phyloP scores from a whole-genome alignment of 2,113 vertebrate genomes.

The Gambusia affinis region DNA sequence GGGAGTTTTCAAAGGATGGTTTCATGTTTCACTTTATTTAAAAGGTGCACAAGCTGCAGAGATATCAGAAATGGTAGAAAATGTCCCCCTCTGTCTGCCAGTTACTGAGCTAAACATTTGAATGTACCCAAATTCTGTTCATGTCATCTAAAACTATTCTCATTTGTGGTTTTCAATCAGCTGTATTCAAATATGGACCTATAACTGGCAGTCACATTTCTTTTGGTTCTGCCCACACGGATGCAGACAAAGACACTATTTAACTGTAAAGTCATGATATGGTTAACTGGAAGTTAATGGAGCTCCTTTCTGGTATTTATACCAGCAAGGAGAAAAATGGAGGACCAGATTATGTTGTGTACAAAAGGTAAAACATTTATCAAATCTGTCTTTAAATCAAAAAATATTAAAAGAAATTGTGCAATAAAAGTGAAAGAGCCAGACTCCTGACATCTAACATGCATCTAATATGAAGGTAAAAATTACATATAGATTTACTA shows the following conservation, averaged over 20 bases:
- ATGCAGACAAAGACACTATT: not conserved
- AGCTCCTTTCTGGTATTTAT: not conserved
- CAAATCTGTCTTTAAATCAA: not conserved
- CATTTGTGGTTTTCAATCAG: not conserved
- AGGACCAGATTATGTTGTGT: not conserved
- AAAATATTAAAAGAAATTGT: not conserved
- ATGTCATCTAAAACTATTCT: not conserved
- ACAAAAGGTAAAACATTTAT: not conserved
- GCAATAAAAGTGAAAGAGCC: not conserved
- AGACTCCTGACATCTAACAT: not conserved
- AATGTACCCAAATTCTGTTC: not conserved
- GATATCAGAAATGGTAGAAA: not conserved
- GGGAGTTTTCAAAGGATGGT: slow-evolving; percentile 29
- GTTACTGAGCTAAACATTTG: not conserved
- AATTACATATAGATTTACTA: not conserved
- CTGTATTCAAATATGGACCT: not conserved
- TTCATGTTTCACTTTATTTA: slow-evolving; percentile 55
- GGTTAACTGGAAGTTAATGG: not conserved
- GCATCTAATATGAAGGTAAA: not conserved
- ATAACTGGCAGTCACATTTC: not conserved
- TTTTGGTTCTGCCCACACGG: not conserved
- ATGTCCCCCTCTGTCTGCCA: not conserved
- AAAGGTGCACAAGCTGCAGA: slow-evolving; percentile 54
- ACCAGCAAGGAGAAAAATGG: not conserved
- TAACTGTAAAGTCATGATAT: not conserved